Evolutionary conservation across 2,797 vertebrate genomes (phyloP), one percentile per base, ranked within the genome.

Genomic region (Chaenodraco wilsoni): DNA sequence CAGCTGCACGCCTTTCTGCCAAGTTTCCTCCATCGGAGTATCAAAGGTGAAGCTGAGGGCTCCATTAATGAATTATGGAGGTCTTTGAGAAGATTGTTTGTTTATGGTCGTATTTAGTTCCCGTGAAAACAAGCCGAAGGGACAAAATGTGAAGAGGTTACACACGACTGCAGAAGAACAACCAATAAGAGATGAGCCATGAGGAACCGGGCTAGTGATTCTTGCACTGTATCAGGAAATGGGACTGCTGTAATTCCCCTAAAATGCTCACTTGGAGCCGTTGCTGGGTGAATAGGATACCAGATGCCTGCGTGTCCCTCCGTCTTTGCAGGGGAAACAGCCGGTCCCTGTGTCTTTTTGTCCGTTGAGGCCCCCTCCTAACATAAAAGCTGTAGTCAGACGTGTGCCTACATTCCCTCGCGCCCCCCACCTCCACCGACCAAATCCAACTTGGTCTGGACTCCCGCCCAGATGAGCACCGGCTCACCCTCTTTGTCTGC

Each of bases 341-440:
- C 84, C 69, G 55, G 45, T 66, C 81, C 78, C 74, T 87, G 87
- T 87, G 90, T 87, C 84, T 89, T 89, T 91, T 86, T 88, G 87
- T 90, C 81, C 55, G 60, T 82, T 80, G 84, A 85, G 88, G 82
- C 79, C 83, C 84, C 83, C 64, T 72, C 69, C 70, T 64, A n/a
- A 59, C 76, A 89, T 82, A 85, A 91, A 89, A 81, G 68, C 88
- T 81, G 82, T 57, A 87, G 82, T 88, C 84, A 86, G 86, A 89
- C 85, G 86, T 92, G 90, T 91, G 91, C 88, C 91, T 89, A 63
- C 81, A 76, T 84, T 85, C 88, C 69, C 87, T 70, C 37, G 0
- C 37, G 33, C 74, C 57, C 59, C 76, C 69, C 62, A 59, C 56
- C 78, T 68, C 58, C 41, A 41, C 64, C 52, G 12, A 64, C 56